A percentile compares a stretch with the other conserved stretches of the same genome.
Conservation (phyloP, 1,140 invertebrate genomes). For the Physella acuta region DNA sequence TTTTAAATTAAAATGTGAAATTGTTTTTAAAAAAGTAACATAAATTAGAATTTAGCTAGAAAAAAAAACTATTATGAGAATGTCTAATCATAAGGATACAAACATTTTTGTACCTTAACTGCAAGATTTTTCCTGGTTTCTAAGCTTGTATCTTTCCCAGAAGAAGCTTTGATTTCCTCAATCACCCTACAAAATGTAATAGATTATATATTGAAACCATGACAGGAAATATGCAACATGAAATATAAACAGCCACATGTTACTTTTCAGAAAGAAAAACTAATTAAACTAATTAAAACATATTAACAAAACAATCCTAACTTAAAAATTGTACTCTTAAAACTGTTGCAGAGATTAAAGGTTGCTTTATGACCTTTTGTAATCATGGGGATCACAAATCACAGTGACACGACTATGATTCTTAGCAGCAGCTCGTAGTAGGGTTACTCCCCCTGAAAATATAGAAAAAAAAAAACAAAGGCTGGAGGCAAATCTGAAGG, state of each 20-base stretch:
- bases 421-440: constrained; percentile 93
- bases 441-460: constrained; percentile 81
- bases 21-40: background rate
- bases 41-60: background rate
- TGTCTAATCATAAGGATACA: too few relatives aligned
- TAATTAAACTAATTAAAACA: too few relatives aligned
- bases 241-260: too few relatives aligned
- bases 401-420: constrained; percentile 95
- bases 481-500: too few relatives aligned
- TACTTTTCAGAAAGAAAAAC: too few relatives aligned
- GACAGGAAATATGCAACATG: too few relatives aligned
- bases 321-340: too few relatives aligned
- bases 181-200: constrained; percentile 47
- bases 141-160: constrained; percentile 66
- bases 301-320: too few relatives aligned
- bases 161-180: constrained; percentile 69
- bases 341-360: too few relatives aligned
- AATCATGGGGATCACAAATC: constrained; percentile 90
- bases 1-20: background rate
- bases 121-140: constrained; percentile 68
- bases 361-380: too few relatives aligned
- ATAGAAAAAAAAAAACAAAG: constrained; percentile 15
- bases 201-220: too few relatives aligned
- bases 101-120: too few relatives aligned
- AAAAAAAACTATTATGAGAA: background rate